Conservation (phyloP, 2,797 vertebrate genomes). For the Clarias laeviceps region DNA sequence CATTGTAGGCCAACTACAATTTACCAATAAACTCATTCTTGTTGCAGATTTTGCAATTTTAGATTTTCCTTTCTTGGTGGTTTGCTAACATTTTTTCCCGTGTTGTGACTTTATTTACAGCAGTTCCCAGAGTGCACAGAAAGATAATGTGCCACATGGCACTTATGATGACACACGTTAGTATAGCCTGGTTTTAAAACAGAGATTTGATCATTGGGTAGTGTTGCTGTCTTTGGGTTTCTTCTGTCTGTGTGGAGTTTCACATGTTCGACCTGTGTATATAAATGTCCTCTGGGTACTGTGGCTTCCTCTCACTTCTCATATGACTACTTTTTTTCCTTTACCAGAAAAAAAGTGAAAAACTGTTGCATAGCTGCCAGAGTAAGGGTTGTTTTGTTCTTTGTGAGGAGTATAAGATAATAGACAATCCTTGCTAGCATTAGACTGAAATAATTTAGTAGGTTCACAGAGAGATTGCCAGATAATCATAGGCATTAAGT, state of each 20-base stretch:
- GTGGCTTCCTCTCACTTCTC: background rate
- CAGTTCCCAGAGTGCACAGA: too few species aligned
- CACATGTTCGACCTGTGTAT: background rate
- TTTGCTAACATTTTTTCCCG: too few species aligned
- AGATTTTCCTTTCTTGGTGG: too few species aligned
- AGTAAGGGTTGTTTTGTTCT: background rate
- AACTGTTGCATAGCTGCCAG: background rate
- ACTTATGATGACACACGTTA: too few species aligned
- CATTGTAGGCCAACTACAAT: too few species aligned
- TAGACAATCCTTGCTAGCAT: background rate
- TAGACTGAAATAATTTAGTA: background rate
- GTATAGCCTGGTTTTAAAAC: background rate
- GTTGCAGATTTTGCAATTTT: too few species aligned
- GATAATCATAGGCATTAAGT: background rate
- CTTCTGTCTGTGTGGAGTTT: background rate
- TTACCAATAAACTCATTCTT: too few species aligned
- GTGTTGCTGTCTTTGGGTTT: background rate
- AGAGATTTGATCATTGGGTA: background rate
- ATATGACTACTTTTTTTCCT: background rate
- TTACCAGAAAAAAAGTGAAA: background rate
- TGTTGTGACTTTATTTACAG: too few species aligned
- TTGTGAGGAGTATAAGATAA: background rate
- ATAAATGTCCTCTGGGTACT: background rate
- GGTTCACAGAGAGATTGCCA: constrained; percentile 7
- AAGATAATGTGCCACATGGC: too few species aligned